Percentiles rank a stretch among this genome's conserved stretches.
Evolutionary conservation across 2,113 vertebrate genomes (phyloP).

Genomic region (Narcine bancroftii): DNA sequence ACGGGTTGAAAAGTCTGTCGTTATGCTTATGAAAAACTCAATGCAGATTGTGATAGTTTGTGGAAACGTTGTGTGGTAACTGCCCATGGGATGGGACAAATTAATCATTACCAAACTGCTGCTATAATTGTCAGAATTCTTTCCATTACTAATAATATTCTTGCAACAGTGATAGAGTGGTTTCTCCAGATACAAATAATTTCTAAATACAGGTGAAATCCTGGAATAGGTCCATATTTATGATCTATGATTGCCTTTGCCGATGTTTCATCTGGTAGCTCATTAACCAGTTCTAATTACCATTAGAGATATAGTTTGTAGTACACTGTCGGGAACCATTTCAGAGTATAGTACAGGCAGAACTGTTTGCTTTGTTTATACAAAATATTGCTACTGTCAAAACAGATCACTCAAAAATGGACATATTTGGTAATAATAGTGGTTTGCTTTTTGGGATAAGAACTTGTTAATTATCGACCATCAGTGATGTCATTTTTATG

Average conservation of each 20-base stretch:
- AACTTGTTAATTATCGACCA: conserved; percentile 33
- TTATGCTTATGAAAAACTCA: neutral
- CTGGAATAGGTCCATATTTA: neutral
- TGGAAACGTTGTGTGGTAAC: neutral
- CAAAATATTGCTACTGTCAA: conserved; percentile 37
- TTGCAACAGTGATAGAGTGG: neutral
- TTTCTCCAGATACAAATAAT: neutral
- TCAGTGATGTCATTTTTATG: conserved; percentile 32
- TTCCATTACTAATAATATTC: conserved; percentile 20
- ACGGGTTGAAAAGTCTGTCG: neutral
- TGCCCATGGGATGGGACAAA: conserved; percentile 3
- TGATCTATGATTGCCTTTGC: conserved; percentile 23
- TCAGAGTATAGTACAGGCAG: conserved; percentile 23
- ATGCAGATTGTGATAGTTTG: neutral
- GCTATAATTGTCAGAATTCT: neutral
- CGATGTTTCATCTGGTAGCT: conserved; percentile 36
- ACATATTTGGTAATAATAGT: conserved; percentile 36
- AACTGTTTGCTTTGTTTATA: conserved; percentile 35
- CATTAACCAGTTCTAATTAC: conserved; percentile 36
- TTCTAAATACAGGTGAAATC: conserved; percentile 30
- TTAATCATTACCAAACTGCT: neutral
- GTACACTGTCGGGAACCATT: conserved; percentile 35
- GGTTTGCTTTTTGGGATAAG: conserved; percentile 34
- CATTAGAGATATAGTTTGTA: conserved; percentile 36
- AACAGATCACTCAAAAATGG: conserved; percentile 36